Base-by-base conservation (phyloP, 2,113 vertebrate species). In the Aphyosemion australe region DNA sequence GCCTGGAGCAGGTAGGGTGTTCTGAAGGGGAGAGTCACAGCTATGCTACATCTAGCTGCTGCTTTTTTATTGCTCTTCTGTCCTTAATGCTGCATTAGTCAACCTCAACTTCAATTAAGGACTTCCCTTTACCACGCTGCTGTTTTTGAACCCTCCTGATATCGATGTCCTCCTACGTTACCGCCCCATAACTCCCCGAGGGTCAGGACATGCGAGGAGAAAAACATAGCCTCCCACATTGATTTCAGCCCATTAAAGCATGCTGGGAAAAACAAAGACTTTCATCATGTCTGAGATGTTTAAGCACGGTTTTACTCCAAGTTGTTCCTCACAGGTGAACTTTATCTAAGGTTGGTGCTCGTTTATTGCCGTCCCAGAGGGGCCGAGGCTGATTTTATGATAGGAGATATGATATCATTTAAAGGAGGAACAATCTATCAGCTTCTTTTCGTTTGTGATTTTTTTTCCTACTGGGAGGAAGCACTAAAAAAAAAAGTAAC, bases 191-290 rank as follows among this genome's bases (percentile, higher is more conserved):
- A 77, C 67, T 76, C 74, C 81, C 77, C 50, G 47, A 43, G 80
- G 83, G 82, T 86, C 73, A 71, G 83, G 62, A 82, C 79, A 74
- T 76, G 69, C 56, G 65, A 64, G 76, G 73, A 50, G 80, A 48
- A 66, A 80, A 75, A 69, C 65, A 63, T 31, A 18, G 34, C 80
- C 65, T 77, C 60, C 69, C 62, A 11, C 65, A 89, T 89, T 37
- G 84, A 89, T 87, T 61, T 57, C 21, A 42, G 16, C 58, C 86
- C 85, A 87, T 89, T 85, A 85, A 83, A 32, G 45, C 65, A 32
- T 50, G 55, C 78, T 55, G 72, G 73, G 81, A 81, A 88, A 90
- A 89, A 88, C 84, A 84, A 88, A 79, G 72, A 41, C 75, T 88
- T 86, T 83, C 69, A 86, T 85, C 77, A 87, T 62, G 37, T 84